phyloP scores from a whole-genome alignment of 2,888 invertebrate genomes.

The Trilocha varians region DNA sequence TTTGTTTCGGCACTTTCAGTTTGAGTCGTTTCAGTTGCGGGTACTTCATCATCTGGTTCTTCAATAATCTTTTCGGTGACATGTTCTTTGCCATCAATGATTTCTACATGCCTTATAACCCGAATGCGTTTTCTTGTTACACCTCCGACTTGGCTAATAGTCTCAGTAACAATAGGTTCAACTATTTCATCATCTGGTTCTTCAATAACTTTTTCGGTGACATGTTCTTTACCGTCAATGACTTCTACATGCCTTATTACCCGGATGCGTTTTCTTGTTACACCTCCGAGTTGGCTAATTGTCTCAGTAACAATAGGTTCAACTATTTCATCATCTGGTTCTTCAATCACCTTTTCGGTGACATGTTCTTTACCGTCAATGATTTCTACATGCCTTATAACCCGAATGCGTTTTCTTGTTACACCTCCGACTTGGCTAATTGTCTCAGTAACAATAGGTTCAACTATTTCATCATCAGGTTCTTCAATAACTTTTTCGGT shows the following conservation, averaged over 20 bases:
- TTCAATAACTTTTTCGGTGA: conserved; percentile 83
- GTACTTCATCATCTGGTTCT: conserved; percentile 67
- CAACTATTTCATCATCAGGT: conserved; percentile 73
- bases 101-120: conserved; percentile 83
- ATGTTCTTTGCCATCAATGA: conserved; percentile 87
- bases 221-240: conserved; percentile 82
- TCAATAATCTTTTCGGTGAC: conserved; percentile 83
- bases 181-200: conserved; percentile 71
- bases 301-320: not conserved
- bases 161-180: conserved; percentile 59
- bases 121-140: conserved; percentile 80
- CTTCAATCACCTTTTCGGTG: conserved; percentile 81
- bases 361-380: conserved; percentile 83
- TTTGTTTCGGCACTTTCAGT: conserved; percentile 81
- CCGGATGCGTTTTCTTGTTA: not conserved
- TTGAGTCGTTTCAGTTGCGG: conserved; percentile 75
- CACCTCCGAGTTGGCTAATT: no score
- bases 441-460: conserved; percentile 43
- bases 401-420: conserved; percentile 23
- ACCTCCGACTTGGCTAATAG: conserved; percentile 41
- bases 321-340: conserved; percentile 16
- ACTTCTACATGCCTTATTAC: conserved; percentile 62
- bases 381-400: conserved; percentile 74
- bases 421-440: conserved; percentile 39
- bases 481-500: conserved; percentile 82